Evolutionary conservation across 2,113 vertebrate genomes (phyloP), one percentile per base, ranked within the genome.

Genomic region (Prochilodus magdalenae): DNA sequence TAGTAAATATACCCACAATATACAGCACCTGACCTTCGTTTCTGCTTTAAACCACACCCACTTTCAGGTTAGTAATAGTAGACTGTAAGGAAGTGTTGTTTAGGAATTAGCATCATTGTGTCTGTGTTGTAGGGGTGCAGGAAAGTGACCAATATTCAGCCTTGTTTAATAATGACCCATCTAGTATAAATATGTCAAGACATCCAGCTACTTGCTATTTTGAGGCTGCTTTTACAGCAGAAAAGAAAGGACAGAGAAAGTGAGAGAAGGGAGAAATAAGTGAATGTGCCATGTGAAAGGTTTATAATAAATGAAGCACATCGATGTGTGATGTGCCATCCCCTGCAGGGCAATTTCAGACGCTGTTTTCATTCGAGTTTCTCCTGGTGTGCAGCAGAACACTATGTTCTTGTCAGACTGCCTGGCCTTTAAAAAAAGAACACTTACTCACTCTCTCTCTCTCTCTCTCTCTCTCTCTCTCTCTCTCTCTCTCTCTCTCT

Each of bases 361-460:
- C 53, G 63, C 80, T 82, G 80, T 82, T 82, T 82, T 82, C 51
- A 76, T 76, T 76, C 80, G 62, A 69, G 63, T 82, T 82, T 69
- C 73, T 70, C 63, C 53, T 55, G 14, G 73, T 82, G 73, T 73
- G 74, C 69, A 30, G 57, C 70, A 73, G 80, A 82, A 75, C 80
- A 82, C 73, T 82, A 75, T 82, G 80, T 82, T 82, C 80, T 76
- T 82, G 80, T 82, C 80, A 82, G 80, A 75, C 73, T 82, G 73
- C 80, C 74, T 81, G 62, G 69, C 74, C 47, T 84, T 75, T 53
- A 80, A 81, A 73, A 75, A 67, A 59, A 72, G 36, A 82, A 79
- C 20, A 11, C 29, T 24, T 55, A 51, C 18, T 22, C 59, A 49
- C 76, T 67, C 60, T 18, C 70, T 5, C n/a, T 26, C 33, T 18